Base-by-base conservation (phyloP, 1,140 invertebrate genomes). In the Drosophila busckii region DNA sequence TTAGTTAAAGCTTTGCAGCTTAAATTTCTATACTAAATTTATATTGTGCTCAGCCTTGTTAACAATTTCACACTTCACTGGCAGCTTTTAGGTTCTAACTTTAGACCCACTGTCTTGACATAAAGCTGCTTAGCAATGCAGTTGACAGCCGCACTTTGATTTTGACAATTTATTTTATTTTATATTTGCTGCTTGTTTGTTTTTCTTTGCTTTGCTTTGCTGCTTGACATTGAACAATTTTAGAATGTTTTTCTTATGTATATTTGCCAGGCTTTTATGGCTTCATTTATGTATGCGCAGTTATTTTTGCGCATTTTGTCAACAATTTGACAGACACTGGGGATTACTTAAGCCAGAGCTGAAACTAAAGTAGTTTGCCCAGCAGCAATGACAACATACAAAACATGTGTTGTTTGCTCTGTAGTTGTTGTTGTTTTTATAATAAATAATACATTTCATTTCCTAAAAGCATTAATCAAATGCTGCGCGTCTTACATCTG, bases 51-150 rank as follows among this genome's bases (percentile, higher is more conserved):
- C n/a, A n/a, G n/a, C n/a, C n/a, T n/a, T n/a, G n/a, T n/a, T n/a
- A n/a, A n/a, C n/a, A n/a, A n/a, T n/a, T n/a, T n/a, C n/a, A n/a
- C n/a, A n/a, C n/a, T n/a, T n/a, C n/a, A n/a, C n/a, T n/a, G n/a
- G n/a, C n/a, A n/a, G n/a, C n/a, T n/a, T n/a, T n/a, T n/a, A n/a
- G n/a, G n/a, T n/a, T n/a, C n/a, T n/a, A n/a, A n/a, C n/a, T n/a
- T n/a, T n/a, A n/a, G n/a, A n/a, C 22, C 34, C 34, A 20, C 25
- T 32, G 32, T 5, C 4, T 6, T 53, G 54, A 28, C 46, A 20
- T n/a, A 5, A 26, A 59, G 70, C 70, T 61, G 67, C 67, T 76
- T 76, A 62, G 52, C 53, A 67, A 80, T 76, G 71, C 71, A 76
- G 49, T 50, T 80, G 71, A 76, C 71, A 76, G 71, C 44, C 35